Conservation (phyloP, 35 echinoderm and acorn worm species). For the Diadema setosum region DNA sequence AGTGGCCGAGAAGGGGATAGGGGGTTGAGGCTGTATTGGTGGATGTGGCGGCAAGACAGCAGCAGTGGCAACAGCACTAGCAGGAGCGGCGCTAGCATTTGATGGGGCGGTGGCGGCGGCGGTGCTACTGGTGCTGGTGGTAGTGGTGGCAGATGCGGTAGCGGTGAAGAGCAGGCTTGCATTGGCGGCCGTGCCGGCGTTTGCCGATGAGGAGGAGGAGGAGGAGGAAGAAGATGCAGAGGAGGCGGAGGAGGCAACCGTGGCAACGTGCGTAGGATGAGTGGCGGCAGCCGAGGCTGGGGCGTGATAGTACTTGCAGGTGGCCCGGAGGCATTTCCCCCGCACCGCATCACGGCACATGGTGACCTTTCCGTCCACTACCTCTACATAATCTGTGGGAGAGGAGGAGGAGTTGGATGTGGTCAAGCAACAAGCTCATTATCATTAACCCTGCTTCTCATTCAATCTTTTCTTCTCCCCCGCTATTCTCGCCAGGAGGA, state of each 20-base stretch:
- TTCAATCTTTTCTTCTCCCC: not conserved
- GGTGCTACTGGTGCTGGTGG: not conserved
- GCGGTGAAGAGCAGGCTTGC: not conserved
- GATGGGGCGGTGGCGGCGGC: not conserved
- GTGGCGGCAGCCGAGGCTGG: not conserved
- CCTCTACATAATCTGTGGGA: conserved; percentile 93
- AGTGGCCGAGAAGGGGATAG: not conserved
- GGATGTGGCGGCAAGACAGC: not conserved
- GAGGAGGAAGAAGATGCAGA: conserved; percentile 26
- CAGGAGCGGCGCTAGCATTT: conserved; percentile 10
- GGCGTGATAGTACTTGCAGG: conserved; percentile 99
- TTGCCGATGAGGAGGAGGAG: conserved; percentile 50
- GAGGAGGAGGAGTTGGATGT: too few relatives aligned
- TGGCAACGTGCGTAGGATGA: not conserved
- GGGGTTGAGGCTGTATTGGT: not conserved
- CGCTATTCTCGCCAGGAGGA: not conserved
- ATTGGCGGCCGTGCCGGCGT: not conserved
- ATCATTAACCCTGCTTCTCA: not conserved
- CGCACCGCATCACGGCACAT: conserved; percentile 97
- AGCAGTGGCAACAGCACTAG: not conserved
- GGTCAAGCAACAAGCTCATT: not conserved
- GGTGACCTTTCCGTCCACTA: conserved; percentile 99
- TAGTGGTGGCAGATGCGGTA: not conserved
- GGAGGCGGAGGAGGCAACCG: not conserved
- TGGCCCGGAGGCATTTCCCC: conserved; percentile 98